These are phyloP conservation scores for Nesometra sesokonis DNA, from an alignment of 35 echinoderm and acorn worm species.

Conservation along the genomic window DNA sequence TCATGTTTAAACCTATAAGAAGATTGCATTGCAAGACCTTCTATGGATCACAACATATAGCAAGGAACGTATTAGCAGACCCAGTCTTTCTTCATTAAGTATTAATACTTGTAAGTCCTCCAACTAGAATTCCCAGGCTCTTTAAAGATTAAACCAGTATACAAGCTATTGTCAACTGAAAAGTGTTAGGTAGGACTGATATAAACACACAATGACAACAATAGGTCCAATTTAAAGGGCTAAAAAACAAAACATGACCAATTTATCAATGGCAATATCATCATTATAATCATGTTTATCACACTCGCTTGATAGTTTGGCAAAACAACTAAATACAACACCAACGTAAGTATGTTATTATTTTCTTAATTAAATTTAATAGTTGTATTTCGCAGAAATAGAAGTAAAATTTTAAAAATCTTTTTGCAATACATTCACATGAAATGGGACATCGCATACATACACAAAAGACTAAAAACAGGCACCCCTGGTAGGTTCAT, in stretches of 20 bases:
- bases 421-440: too few species aligned
- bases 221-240: not conserved
- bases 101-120: not conserved
- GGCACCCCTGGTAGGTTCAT: too few species aligned
- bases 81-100: not conserved
- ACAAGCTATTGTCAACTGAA: not conserved
- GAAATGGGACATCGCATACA: too few species aligned
- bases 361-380: too few species aligned
- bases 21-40: too few species aligned
- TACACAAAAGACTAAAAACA: too few species aligned
- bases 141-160: not conserved
- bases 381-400: too few species aligned
- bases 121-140: not conserved
- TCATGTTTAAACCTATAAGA: too few species aligned
- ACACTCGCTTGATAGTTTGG: not conserved
- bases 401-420: too few species aligned
- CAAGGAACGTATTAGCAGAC: not conserved
- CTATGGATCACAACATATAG: too few species aligned
- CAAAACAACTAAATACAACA: too few species aligned
- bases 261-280: not conserved
- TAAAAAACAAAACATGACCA: not conserved
- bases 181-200: not conserved
- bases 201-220: not conserved
- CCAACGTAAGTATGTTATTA: too few species aligned
- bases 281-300: not conserved